phyloP scores from a whole-genome alignment of 2,113 vertebrate genomes.

The Heterochromis multidens region DNA sequence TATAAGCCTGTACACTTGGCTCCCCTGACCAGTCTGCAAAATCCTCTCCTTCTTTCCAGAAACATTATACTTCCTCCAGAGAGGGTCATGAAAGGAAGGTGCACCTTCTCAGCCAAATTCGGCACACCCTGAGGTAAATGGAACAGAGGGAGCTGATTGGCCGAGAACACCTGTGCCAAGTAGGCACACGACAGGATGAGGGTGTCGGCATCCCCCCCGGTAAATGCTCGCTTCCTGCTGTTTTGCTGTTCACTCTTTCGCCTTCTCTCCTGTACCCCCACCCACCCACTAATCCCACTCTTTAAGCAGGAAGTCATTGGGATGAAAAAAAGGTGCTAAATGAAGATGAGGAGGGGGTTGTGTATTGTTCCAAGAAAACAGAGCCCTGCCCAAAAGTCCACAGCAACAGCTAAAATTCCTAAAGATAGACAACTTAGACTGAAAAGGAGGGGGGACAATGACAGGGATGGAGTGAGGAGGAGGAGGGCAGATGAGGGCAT shows the following conservation, averaged over 20 bases:
- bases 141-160: constrained; percentile 78
- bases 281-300: constrained; percentile 56
- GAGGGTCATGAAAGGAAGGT: constrained; percentile 38
- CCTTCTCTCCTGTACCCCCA: not conserved
- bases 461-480: constrained; percentile 19
- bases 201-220: constrained; percentile 82
- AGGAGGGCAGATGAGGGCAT: constrained; percentile 24
- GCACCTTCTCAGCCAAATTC: constrained; percentile 48
- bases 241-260: constrained; percentile 66
- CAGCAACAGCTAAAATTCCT: constrained; percentile 13
- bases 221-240: constrained; percentile 84
- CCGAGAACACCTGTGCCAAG: constrained; percentile 85
- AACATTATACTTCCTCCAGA: constrained; percentile 64
- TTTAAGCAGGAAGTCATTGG: constrained; percentile 86
- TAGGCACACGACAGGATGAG: constrained; percentile 93
- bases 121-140: constrained; percentile 74
- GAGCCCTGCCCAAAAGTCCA: not conserved
- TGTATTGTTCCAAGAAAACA: constrained; percentile 31
- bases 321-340: constrained; percentile 75
- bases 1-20: constrained; percentile 13
- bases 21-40: constrained; percentile 12
- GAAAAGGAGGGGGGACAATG: constrained; percentile 22
- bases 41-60: constrained; percentile 51
- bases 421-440: constrained; percentile 14
- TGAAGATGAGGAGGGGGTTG: constrained; percentile 26